phyloP scores from a whole-genome alignment of 2,797 vertebrate genomes.

The Rhinichthys osculus region DNA sequence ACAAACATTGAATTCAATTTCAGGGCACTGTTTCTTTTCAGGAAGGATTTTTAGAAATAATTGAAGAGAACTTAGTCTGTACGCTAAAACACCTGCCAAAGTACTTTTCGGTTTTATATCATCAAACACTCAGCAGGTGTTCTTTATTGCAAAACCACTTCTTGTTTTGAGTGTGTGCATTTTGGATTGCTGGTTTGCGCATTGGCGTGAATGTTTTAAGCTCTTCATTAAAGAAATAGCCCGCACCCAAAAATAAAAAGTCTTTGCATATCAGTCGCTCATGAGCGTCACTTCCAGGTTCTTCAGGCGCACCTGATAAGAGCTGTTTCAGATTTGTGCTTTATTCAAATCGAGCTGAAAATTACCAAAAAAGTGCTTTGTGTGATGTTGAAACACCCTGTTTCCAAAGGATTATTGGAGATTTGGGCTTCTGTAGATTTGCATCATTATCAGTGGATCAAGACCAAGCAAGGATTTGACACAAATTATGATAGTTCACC shows the following conservation, averaged over 20 bases:
- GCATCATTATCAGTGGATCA: conserved; percentile 15
- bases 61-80: conserved; percentile 15
- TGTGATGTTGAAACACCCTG: not conserved
- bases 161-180: conserved; percentile 1
- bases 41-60: conserved; percentile 38
- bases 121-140: conserved; percentile 17
- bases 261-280: not conserved
- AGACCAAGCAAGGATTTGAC: conserved; percentile 13
- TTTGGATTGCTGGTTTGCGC: not conserved
- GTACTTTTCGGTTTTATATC: conserved; percentile 26
- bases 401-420: not conserved
- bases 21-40: conserved; percentile 35
- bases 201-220: not conserved
- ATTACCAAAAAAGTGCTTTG: not conserved
- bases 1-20: conserved; percentile 48
- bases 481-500: not conserved
- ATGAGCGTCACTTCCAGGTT: not conserved
- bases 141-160: conserved; percentile 25
- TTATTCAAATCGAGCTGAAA: conserved; percentile 1
- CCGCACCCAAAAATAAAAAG: not conserved
- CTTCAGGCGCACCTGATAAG: not conserved
- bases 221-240: not conserved
- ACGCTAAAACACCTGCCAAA: conserved; percentile 24
- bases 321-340: not conserved
- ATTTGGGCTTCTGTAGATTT: not conserved